Conservation (phyloP, 2,888 invertebrate species). For the Lamellibrachia columna region DNA sequence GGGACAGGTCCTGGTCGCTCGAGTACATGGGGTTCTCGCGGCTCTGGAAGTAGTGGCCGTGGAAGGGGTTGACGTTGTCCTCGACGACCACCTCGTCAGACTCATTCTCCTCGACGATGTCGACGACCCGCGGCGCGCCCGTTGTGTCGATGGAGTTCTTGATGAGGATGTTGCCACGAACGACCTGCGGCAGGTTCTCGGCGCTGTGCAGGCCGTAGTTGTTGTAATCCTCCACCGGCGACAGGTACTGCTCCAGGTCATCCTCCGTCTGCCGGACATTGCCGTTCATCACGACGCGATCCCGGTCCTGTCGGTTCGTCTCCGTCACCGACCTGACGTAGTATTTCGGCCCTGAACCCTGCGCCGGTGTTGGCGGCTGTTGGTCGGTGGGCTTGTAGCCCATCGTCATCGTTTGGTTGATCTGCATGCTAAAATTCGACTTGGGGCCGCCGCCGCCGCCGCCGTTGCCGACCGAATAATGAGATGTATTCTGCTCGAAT, state of each 20-base stretch:
- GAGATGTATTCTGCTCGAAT: not conserved
- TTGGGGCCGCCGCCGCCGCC: not conserved
- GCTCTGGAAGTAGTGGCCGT: slow-evolving; percentile 38
- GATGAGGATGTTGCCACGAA: slow-evolving; percentile 44
- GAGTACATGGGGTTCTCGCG: slow-evolving; percentile 45
- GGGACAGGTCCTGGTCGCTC: slow-evolving; percentile 38
- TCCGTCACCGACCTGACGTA: slow-evolving; percentile 18
- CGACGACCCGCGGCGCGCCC: slow-evolving; percentile 37
- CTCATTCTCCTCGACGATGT: slow-evolving; percentile 39
- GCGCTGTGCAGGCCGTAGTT: slow-evolving; percentile 26
- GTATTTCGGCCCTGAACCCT: not conserved
- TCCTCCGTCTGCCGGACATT: not conserved
- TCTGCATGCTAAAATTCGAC: slow-evolving; percentile 38
- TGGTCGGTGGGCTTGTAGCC: slow-evolving; percentile 34
- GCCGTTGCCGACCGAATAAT: not conserved
- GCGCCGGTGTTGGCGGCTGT: not conserved
- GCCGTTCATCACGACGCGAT: slow-evolving; percentile 13
- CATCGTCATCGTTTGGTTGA: slow-evolving; percentile 44
- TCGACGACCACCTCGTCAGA: slow-evolving; percentile 35
- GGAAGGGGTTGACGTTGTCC: slow-evolving; percentile 44
- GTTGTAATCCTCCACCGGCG: slow-evolving; percentile 28
- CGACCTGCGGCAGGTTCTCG: slow-evolving; percentile 37
- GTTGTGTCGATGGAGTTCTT: slow-evolving; percentile 43
- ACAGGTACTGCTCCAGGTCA: slow-evolving; percentile 30
- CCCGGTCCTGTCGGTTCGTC: not conserved